Evolutionary conservation across 2,113 vertebrate species (phyloP).

Genomic region (Centropus unirufus): DNA sequence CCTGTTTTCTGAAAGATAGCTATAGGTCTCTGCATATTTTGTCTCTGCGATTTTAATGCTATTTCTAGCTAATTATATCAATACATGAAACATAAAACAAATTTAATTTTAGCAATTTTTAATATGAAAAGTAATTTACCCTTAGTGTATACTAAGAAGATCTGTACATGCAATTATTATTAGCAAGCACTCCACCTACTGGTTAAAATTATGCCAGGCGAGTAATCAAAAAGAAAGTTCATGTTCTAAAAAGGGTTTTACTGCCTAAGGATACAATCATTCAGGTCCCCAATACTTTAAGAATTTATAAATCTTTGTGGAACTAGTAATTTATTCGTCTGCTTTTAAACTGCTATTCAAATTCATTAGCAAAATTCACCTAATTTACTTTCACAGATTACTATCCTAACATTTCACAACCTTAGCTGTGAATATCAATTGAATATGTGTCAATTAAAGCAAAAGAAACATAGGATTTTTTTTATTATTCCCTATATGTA

Average conservation of each 20-base stretch:
- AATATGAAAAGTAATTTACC: slow-evolving; percentile 74
- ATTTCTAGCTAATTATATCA: slow-evolving; percentile 75
- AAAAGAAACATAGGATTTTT: neutral
- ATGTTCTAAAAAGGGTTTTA: neutral
- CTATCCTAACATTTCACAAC: neutral
- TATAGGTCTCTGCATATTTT: slow-evolving; percentile 60
- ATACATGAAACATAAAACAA: slow-evolving; percentile 74
- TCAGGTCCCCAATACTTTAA: neutral
- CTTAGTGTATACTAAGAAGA: slow-evolving; percentile 70
- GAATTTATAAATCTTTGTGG: neutral
- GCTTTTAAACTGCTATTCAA: neutral
- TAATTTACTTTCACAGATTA: slow-evolving; percentile 11
- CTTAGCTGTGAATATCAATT: neutral
- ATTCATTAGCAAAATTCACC: neutral
- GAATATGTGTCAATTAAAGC: slow-evolving; percentile 10
- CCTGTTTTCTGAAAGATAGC: slow-evolving; percentile 63
- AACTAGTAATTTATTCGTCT: neutral
- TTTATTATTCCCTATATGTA: neutral
- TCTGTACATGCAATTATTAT: slow-evolving; percentile 77
- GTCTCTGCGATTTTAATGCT: slow-evolving; percentile 67
- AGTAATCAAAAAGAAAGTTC: slow-evolving; percentile 34
- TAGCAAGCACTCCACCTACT: slow-evolving; percentile 91
- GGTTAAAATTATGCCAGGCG: slow-evolving; percentile 75
- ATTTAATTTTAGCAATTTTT: slow-evolving; percentile 78
- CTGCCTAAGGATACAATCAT: neutral